phyloP scores from a whole-genome alignment of 2,888 invertebrate species.

The Graphium colonna region DNA sequence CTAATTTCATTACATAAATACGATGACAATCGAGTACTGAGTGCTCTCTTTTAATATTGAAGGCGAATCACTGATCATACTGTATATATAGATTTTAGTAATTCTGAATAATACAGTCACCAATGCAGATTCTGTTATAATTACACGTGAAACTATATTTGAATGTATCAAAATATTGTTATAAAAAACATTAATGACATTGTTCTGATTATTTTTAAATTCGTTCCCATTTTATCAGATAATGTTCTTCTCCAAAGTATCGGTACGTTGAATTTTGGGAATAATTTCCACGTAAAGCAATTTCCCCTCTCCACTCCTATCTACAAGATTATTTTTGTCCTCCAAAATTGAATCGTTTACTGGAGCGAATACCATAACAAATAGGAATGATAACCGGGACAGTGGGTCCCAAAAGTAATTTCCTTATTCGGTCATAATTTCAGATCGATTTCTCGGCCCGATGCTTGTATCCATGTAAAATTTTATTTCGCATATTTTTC shows the following conservation, averaged over 20 bases:
- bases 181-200: no score
- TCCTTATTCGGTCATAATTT: conserved; percentile 1
- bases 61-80: no score
- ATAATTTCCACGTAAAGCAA: not conserved
- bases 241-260: not conserved
- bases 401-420: conserved; percentile 2
- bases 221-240: no score
- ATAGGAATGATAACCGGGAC: not conserved
- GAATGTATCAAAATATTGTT: no score
- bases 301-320: not conserved
- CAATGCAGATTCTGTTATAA: no score
- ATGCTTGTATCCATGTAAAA: conserved; percentile 14
- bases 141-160: no score
- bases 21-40: no score
- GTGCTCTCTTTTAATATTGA: no score
- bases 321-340: not conserved
- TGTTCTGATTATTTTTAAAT: no score
- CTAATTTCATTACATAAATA: no score
- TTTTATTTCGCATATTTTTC: not conserved
- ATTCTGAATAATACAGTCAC: no score
- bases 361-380: not conserved
- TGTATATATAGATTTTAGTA: no score
- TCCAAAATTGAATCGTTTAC: not conserved
- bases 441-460: conserved; percentile 14
- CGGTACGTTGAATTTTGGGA: not conserved